Evolutionary conservation across 2,113 vertebrate species (phyloP).

Genomic region (Chamaea fasciata): DNA sequence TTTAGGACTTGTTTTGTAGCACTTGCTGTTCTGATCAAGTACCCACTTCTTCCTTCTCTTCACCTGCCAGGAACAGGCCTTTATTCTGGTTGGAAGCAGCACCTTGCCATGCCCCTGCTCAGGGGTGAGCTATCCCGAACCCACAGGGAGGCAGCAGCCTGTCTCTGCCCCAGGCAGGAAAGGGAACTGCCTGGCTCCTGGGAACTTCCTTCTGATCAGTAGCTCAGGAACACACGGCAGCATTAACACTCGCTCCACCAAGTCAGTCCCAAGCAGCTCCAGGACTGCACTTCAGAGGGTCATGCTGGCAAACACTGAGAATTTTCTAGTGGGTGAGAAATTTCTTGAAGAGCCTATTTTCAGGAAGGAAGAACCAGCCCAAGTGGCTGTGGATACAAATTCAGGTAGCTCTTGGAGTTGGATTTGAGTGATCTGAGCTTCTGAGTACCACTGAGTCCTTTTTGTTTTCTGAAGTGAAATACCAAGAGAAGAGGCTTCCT

Average conservation of each 20-base stretch:
- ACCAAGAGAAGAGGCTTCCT: neutral
- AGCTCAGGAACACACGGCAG: neutral
- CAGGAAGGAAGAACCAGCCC: neutral
- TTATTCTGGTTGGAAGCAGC: neutral
- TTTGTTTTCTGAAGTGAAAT: neutral
- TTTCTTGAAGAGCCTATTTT: neutral
- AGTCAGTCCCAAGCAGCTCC: neutral
- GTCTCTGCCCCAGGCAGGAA: neutral
- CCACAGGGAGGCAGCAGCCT: neutral
- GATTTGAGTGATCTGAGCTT: neutral
- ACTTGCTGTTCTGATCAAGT: neutral
- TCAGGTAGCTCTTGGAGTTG: neutral
- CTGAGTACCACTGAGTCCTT: neutral
- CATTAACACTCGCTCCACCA: neutral
- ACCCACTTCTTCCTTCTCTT: neutral
- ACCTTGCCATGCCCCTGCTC: rapidly evolving
- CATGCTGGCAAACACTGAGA: neutral
- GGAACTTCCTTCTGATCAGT: neutral
- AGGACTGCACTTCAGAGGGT: neutral
- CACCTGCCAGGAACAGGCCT: neutral
- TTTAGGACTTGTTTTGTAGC: neutral
- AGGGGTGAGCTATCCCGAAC: rapidly evolving
- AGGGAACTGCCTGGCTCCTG: neutral
- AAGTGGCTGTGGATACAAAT: neutral
- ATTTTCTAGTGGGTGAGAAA: neutral